Base-by-base conservation (phyloP, 1,140 invertebrate genomes). In the Drosophila sproati region DNA sequence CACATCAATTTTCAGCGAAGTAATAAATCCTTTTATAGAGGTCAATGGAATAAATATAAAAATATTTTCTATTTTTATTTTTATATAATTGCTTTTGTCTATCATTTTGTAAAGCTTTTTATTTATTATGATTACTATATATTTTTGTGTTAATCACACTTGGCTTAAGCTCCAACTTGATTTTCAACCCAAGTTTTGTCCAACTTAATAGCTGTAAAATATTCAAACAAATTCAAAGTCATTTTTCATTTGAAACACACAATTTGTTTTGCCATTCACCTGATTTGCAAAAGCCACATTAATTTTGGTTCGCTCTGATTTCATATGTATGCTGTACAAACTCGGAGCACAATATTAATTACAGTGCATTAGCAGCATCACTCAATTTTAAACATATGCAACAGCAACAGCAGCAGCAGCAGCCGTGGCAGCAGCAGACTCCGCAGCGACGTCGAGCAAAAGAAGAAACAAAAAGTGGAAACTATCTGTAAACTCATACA, bases 401-500 rank as follows among this genome's bases (percentile, higher is more conserved):
- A 67, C 78, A 63, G 20, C 51, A 56, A 34, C 34, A 62, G 66
- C 32, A 28, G 6, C 41, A 34, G 28, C 32, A 56, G 32, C 45
- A 45, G n/a, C 12, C 12, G 12, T 12, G 12, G 6, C 41, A 34
- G 28, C 32, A 56, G 32, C 45, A 45, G n/a, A 45, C 32, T 54
- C 5, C n/a, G 39, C 35, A 7, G n/a, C 10, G 29, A 43, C 35
- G 28, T 6, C 29, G n/a, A 52, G 7, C 51, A 35, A 35, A 10
- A 37, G 47, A 8, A 52, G 31, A 66, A 69, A 64, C 50, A 64
- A 60, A 82, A 80, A 80, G 69, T 83, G 73, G 61, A 89, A 88
- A 76, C 74, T 90, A 90, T 85, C 85, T 89, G 80, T 73, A 81
- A 73, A 81, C 72, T 72, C 85, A 89, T 89, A 89, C 81, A 89